phyloP scores from a whole-genome alignment of 2,113 vertebrate species.

The Telmatochromis sp. region DNA sequence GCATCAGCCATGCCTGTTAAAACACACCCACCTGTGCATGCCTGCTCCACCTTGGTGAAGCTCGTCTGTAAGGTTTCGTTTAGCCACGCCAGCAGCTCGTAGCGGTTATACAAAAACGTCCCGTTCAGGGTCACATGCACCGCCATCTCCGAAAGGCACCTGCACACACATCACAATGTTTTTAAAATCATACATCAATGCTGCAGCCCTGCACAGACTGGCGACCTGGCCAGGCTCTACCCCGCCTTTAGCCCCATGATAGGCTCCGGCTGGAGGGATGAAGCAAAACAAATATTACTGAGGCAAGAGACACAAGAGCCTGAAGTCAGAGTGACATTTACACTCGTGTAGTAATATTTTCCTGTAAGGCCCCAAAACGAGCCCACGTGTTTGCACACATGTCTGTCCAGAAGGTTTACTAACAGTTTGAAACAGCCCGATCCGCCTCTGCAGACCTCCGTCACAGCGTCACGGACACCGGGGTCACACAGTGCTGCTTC shows the following conservation, averaged over 20 bases:
- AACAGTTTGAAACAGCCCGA: neutral
- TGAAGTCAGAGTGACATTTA: neutral
- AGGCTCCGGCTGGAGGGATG: neutral
- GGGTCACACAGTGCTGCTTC: neutral
- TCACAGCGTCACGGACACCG: neutral
- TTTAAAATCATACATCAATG: neutral
- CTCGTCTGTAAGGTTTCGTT: conserved; percentile 80
- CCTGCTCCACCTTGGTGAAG: conserved; percentile 80
- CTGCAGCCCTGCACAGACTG: neutral
- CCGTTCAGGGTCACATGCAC: conserved; percentile 69
- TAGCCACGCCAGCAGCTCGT: conserved; percentile 85
- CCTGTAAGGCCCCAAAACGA: neutral
- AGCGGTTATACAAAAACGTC: conserved; percentile 62
- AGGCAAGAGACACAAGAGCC: neutral
- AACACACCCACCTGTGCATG: conserved; percentile 76
- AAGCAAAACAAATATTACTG: neutral
- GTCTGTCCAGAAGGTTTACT: neutral
- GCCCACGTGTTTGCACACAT: neutral
- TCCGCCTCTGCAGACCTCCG: neutral
- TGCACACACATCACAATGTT: neutral
- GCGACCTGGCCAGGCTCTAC: neutral
- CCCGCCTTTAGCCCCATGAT: neutral
- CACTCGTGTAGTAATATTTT: neutral
- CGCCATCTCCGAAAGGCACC: conserved; percentile 65
- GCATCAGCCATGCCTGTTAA: neutral